Evolutionary conservation across 2,797 vertebrate genomes (phyloP).

Genomic region (Urophycis tenuis): DNA sequence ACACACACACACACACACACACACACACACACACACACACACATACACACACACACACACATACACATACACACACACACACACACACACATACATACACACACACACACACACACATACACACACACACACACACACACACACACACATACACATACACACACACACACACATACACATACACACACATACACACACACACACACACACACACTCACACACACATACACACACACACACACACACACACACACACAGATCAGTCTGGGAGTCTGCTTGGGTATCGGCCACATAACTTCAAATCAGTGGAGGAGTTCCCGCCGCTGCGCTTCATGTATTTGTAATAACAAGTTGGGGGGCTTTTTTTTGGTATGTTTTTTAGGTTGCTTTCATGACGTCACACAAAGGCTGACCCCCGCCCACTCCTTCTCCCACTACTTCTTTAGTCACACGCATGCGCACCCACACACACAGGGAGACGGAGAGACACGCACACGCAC

Average conservation of each 20-base stretch:
- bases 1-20: constrained; percentile 13
- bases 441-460: background rate
- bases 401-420: background rate
- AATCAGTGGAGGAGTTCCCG: background rate
- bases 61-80: too few relatives aligned
- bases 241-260: constrained; percentile 10
- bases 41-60: constrained; percentile 11
- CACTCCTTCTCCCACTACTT: background rate
- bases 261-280: constrained; percentile 6
- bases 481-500: too few relatives aligned
- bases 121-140: constrained; percentile 13
- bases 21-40: constrained; percentile 9
- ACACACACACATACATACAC: constrained; percentile 8
- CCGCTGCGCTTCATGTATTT: background rate
- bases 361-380: background rate
- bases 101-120: constrained; percentile 7
- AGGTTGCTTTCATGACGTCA: background rate
- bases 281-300: background rate
- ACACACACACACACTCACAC: constrained; percentile 12
- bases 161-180: constrained; percentile 12
- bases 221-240: constrained; percentile 7
- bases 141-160: too few relatives aligned
- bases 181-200: constrained; percentile 6
- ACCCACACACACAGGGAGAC: too few relatives aligned
- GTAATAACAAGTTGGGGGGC: background rate